Percentiles rank a stretch among this genome's conserved stretches.
phyloP scores from a whole-genome alignment of 2,888 invertebrate species.

The Euclidia mi region DNA sequence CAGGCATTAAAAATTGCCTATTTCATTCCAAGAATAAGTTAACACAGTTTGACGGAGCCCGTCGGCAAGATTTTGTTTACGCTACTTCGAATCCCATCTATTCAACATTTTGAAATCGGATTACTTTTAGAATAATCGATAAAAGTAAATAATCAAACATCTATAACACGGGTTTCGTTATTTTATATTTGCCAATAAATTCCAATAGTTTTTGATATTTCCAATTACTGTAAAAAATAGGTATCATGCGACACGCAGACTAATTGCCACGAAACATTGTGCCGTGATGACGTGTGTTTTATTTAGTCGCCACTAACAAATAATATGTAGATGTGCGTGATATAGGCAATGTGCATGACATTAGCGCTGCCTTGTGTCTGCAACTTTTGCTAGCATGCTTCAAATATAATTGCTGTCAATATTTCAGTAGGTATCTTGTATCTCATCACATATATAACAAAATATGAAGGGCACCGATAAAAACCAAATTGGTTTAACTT shows the following conservation, averaged over 20 bases:
- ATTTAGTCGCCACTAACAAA: constrained; percentile 34
- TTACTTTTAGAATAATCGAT: constrained; percentile 11
- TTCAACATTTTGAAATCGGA: constrained; percentile 14
- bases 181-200: constrained; percentile 40
- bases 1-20: constrained; percentile 9
- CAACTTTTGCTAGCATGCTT: too few species aligned
- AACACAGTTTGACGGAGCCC: constrained; percentile 13
- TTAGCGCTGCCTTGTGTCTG: too few species aligned
- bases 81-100: constrained; percentile 7
- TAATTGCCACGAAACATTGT: constrained; percentile 49
- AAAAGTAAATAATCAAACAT: constrained; percentile 6
- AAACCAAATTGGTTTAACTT: too few species aligned
- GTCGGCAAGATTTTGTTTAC: constrained; percentile 13
- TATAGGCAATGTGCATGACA: too few species aligned
- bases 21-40: constrained; percentile 9
- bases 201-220: constrained; percentile 46
- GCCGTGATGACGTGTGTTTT: constrained; percentile 36
- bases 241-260: constrained; percentile 63
- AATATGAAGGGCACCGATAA: too few species aligned
- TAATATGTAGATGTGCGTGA: constrained; percentile 11
- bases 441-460: too few species aligned
- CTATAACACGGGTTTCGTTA: constrained; percentile 5
- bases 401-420: too few species aligned
- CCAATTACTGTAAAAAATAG: constrained; percentile 43
- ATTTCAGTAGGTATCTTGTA: too few species aligned